A percentile compares a stretch with the other conserved stretches of the same genome.
phyloP scores from a whole-genome alignment of 1,140 invertebrate genomes.

The Heterodera carotae region DNA sequence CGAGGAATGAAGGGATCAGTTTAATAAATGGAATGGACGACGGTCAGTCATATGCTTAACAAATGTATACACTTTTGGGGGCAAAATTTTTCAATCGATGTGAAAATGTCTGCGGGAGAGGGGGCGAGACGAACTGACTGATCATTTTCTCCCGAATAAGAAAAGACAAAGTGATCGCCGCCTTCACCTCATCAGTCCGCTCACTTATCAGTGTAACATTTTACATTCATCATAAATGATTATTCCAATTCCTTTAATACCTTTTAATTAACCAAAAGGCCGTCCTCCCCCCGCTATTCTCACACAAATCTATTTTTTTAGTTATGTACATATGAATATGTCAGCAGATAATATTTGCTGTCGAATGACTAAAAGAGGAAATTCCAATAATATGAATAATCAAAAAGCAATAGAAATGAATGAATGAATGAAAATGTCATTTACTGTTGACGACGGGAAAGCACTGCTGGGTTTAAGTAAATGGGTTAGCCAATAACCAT shows the following conservation, averaged over 20 bases:
- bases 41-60: not conserved
- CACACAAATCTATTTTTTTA: not conserved
- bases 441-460: no score
- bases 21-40: not conserved
- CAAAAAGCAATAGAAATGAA: no score
- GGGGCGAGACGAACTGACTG: not conserved
- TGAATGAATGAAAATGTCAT: no score
- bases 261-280: not conserved
- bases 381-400: no score
- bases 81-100: not conserved
- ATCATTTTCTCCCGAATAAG: not conserved
- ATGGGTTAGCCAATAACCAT: no score
- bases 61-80: not conserved
- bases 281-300: not conserved
- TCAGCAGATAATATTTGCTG: no score
- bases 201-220: constrained; percentile 1
- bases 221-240: not conserved
- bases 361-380: no score
- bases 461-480: no score
- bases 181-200: not conserved
- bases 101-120: not conserved
- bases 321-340: not conserved
- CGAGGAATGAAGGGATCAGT: not conserved
- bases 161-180: not conserved
- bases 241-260: not conserved